A percentile compares a stretch with the other conserved stretches of the same genome.
Evolutionary conservation across 1,140 invertebrate genomes (phyloP).

Genomic region (Drosophila aff.): DNA sequence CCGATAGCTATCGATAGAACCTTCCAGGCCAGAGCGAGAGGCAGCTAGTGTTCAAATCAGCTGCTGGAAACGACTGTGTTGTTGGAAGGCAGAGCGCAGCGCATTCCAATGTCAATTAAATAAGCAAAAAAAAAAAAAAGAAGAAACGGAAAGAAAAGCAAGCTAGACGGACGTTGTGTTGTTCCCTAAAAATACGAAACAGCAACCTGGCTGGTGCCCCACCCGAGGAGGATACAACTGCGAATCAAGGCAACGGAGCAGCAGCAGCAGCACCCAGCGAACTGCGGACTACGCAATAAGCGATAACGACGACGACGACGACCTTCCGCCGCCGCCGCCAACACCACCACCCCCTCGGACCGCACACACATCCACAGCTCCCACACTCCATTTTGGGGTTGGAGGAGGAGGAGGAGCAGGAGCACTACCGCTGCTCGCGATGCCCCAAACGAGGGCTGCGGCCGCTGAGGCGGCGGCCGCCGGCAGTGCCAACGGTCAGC

Average conservation of each 20-base stretch:
- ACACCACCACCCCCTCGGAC: not conserved
- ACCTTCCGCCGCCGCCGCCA: constrained; percentile 44
- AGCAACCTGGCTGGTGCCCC: constrained; percentile 6
- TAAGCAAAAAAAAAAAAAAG: constrained; percentile 40
- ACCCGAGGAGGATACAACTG: too few relatives aligned
- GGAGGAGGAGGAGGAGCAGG: constrained; percentile 12
- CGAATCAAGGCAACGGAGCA: constrained; percentile 3
- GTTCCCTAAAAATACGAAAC: not conserved
- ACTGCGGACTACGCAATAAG: constrained; percentile 74
- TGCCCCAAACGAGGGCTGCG: constrained; percentile 76
- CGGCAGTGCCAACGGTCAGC: constrained; percentile 82
- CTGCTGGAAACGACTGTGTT: constrained; percentile 31
- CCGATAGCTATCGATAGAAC: constrained; percentile 26
- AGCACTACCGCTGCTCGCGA: constrained; percentile 14
- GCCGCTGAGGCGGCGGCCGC: constrained; percentile 72
- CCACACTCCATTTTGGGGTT: not conserved
- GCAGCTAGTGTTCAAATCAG: constrained; percentile 21
- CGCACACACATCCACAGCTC: not conserved
- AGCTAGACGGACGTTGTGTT: not conserved
- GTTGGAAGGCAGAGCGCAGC: constrained; percentile 57
- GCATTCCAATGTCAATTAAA: constrained; percentile 70
- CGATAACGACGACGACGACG: constrained; percentile 50
- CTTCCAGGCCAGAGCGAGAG: constrained; percentile 34
- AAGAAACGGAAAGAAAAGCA: constrained; percentile 26
- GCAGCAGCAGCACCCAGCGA: not conserved